Conservation (phyloP, 2,888 invertebrate species). For the Leptogaster cylindrica region DNA sequence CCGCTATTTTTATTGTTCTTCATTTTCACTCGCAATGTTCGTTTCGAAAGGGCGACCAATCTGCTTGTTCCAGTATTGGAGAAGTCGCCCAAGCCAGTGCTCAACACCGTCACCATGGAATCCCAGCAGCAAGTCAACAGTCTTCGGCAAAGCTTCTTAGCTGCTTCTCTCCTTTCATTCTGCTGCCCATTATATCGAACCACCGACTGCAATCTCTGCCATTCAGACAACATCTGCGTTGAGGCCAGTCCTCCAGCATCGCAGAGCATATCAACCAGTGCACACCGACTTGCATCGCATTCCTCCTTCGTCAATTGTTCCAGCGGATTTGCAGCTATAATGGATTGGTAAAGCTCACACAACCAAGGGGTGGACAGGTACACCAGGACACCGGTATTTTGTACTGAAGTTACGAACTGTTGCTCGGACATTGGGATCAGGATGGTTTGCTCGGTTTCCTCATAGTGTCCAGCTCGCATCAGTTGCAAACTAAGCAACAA, state of each 20-base stretch:
- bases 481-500: constrained; percentile 82
- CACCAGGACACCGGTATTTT: constrained; percentile 89
- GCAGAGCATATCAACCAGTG: constrained; percentile 63
- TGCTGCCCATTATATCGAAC: constrained; percentile 69
- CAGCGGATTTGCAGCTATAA: constrained; percentile 68
- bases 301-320: constrained; percentile 57
- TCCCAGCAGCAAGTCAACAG: constrained; percentile 92
- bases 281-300: constrained; percentile 57
- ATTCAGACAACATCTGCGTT: constrained; percentile 85
- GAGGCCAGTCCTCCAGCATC: constrained; percentile 85
- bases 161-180: constrained; percentile 78
- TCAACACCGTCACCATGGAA: constrained; percentile 86
- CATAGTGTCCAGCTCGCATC: constrained; percentile 78
- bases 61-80: constrained; percentile 63
- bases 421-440: constrained; percentile 75
- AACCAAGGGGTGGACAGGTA: constrained; percentile 94
- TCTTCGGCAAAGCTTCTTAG: constrained; percentile 75
- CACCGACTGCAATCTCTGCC: constrained; percentile 83
- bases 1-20: constrained; percentile 66
- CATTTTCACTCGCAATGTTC: constrained; percentile 60
- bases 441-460: constrained; percentile 62
- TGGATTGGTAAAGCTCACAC: constrained; percentile 87
- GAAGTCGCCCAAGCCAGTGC: constrained; percentile 72
- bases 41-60: constrained; percentile 68
- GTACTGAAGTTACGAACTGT: constrained; percentile 90